Percentiles rank a stretch among this genome's conserved stretches.
Evolutionary conservation across 1,140 invertebrate genomes (phyloP).

Genomic region (Lethocerus indicus): DNA sequence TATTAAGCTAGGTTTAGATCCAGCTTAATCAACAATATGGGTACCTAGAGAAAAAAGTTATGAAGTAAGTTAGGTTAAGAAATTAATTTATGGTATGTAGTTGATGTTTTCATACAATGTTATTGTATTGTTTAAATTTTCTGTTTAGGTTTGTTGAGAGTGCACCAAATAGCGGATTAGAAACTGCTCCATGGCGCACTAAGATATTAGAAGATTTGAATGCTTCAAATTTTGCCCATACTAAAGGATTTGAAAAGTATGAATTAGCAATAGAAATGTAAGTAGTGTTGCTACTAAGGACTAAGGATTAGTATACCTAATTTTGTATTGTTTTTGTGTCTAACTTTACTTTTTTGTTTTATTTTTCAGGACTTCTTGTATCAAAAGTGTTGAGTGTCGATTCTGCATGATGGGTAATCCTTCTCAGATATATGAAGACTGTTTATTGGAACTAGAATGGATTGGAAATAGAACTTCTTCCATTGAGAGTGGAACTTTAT

Average conservation of each 20-base stretch:
- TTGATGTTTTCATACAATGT: no score
- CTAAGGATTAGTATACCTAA: not conserved
- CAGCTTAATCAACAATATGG: no score
- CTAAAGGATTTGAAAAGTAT: constrained; percentile 36
- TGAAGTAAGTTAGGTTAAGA: no score
- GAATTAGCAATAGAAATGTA: constrained; percentile 57
- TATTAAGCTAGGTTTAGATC: no score
- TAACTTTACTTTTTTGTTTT: not conserved
- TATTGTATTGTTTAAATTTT: no score
- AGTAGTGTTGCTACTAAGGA: constrained; percentile 13
- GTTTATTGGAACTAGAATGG: constrained; percentile 67
- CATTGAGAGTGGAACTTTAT: constrained; percentile 53
- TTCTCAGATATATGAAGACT: constrained; percentile 45
- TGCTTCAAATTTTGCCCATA: constrained; percentile 30
- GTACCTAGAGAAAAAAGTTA: no score
- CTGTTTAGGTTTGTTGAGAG: constrained; percentile 33
- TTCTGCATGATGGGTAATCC: constrained; percentile 42
- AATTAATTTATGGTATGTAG: no score
- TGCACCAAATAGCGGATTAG: constrained; percentile 24
- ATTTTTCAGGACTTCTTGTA: constrained; percentile 47
- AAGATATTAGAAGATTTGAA: constrained; percentile 52
- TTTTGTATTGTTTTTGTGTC: not conserved
- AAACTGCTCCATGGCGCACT: constrained; percentile 41
- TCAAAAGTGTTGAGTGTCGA: constrained; percentile 58
- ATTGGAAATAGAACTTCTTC: constrained; percentile 33